Base-by-base conservation (phyloP, 2,113 vertebrate genomes). In the Prunella himalayana region DNA sequence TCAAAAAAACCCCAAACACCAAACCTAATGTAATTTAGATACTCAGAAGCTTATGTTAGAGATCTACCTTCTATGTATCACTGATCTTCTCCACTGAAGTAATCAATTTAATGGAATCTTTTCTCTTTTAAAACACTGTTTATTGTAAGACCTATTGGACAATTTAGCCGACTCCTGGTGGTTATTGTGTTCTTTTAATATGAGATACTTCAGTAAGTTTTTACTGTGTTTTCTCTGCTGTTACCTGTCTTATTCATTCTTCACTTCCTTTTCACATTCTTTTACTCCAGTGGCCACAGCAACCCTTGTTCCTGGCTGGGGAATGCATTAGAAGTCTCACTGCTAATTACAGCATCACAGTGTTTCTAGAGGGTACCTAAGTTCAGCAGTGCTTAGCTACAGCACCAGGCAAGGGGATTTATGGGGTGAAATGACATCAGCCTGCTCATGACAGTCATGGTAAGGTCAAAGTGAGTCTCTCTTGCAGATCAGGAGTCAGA, bases 121-220 rank as follows among this genome's bases (percentile, higher is more conserved):
- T 73, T 78, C 37, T 37, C 37, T 37, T 59, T 11, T 37, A n/a
- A 54, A 15, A 59, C 16, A 28, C 19, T 47, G 2, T 79, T 90
- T 85, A 24, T 77, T 73, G 23, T 70, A 57, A 45, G 68, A 23
- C 4, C 6, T 44, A 0, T 95, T 95, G 94, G 75, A 19, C 56
- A 77, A 64, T 90, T 96, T 78, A 94, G 68, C 90, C 80, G 59
- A 90, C 94, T 77, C 66, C 85, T 95, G 77, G 71, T 70, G 87
- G 64, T 91, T 39, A 19, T 80, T 76, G n/a, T 28, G 20, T 42
- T 88, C 50, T 73, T 81, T 61, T 75, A 57, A 42, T 89, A 27
- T 4, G 47, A 72, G 82, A 56, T 86, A 86, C 68, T 95, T 97
- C 50, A 81, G 61, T 70, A 91, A 73, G 51, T 60, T 39, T 59